phyloP scores from a whole-genome alignment of 92 coral and sea anemone genomes.

The Zoanthus sansibaricus region DNA sequence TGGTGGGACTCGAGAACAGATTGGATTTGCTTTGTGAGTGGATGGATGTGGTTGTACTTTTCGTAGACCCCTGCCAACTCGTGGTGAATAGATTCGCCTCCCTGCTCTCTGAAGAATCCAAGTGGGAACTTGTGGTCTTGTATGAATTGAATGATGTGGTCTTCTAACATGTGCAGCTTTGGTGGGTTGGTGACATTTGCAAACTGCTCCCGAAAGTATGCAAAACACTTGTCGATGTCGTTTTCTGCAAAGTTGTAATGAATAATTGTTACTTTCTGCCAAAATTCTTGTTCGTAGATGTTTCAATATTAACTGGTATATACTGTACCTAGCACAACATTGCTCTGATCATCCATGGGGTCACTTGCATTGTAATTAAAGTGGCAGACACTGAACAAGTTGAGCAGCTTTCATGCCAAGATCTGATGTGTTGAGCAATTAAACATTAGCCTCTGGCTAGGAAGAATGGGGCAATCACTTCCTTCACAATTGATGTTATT shows the following conservation, averaged over 20 bases:
- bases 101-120: conserved; percentile 14
- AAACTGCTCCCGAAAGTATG: conserved; percentile 15
- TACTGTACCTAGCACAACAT: not conserved
- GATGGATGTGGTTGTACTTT: conserved; percentile 13
- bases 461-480: too few species aligned
- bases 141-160: conserved; percentile 16
- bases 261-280: conserved; percentile 2
- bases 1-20: conserved; percentile 28
- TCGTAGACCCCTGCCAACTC: conserved; percentile 10
- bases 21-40: conserved; percentile 19
- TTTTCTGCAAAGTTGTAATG: conserved; percentile 5
- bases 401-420: too few species aligned
- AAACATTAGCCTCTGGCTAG: too few species aligned
- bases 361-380: not conserved
- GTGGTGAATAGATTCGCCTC: conserved; percentile 23
- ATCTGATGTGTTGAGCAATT: too few species aligned
- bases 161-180: conserved; percentile 27
- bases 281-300: conserved; percentile 6
- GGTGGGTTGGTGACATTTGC: conserved; percentile 14
- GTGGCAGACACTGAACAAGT: conserved; percentile 8
- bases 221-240: conserved; percentile 27
- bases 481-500: too few species aligned
- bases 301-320: not conserved
- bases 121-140: conserved; percentile 21
- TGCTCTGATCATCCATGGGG: conserved; percentile 30